A percentile compares a stretch with the other conserved stretches of the same genome.
Conservation (phyloP, 1,140 invertebrate species). For the Cryptotermes secundus region DNA sequence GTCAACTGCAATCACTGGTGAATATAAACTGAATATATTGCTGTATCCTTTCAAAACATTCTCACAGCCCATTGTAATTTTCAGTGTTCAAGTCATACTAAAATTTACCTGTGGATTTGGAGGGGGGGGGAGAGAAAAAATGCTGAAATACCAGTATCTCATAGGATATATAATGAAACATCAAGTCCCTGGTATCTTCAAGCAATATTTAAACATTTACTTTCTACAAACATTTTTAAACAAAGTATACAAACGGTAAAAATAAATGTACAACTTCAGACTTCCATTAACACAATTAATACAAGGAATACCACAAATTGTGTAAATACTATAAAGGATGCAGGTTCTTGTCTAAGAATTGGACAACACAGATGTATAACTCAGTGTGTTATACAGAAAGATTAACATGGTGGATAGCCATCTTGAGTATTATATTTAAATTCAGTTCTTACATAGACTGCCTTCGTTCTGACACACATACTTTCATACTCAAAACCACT, state of each 20-base stretch:
- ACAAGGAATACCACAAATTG: not conserved
- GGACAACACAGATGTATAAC: not conserved
- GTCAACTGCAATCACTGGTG: too few species aligned
- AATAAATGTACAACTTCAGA: not conserved
- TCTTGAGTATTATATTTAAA: slow-evolving; percentile 14
- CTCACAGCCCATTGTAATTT: too few species aligned
- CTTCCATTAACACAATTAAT: not conserved
- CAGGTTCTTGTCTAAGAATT: not conserved
- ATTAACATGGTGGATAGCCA: not conserved
- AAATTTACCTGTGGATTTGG: too few species aligned
- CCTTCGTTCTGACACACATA: slow-evolving; percentile 17
- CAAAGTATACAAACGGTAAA: not conserved
- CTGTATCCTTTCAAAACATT: too few species aligned
- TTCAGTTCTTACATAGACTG: not conserved
- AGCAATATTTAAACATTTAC: not conserved
- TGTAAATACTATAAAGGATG: not conserved
- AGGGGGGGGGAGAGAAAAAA: too few species aligned
- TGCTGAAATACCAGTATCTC: too few species aligned
- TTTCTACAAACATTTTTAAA: not conserved
- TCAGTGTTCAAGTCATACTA: too few species aligned
- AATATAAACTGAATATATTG: too few species aligned
- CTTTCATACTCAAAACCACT: not conserved
- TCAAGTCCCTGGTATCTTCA: too few species aligned
- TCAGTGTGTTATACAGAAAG: not conserved
- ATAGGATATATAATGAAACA: too few species aligned